These are phyloP conservation scores for Pluvialis apricaria DNA, from an alignment of 2,113 vertebrate species.

Conservation along the genomic window DNA sequence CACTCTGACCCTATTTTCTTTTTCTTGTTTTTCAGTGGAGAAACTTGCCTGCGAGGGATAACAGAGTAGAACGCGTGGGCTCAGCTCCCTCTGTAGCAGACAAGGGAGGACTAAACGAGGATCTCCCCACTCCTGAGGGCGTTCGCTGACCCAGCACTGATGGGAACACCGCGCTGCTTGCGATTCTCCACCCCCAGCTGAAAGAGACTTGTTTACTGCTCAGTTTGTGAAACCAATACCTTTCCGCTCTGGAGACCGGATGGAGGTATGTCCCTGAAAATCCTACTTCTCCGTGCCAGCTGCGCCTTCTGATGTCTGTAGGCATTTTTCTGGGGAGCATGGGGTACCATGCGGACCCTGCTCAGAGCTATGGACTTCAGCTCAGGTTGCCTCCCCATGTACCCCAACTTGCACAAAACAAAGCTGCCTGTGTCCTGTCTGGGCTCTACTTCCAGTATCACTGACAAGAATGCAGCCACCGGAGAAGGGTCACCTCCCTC, in stretches of 20 bases:
- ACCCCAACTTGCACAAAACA: neutral
- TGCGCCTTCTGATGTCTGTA: neutral
- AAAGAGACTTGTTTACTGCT: neutral
- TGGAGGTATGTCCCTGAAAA: neutral
- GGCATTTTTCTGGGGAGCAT: neutral
- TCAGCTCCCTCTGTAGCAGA: neutral
- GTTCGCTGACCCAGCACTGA: neutral
- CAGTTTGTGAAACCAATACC: neutral
- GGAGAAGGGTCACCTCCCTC: neutral
- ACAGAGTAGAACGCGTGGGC: neutral
- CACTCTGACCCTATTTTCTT: neutral
- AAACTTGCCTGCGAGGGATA: neutral
- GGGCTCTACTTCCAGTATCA: neutral
- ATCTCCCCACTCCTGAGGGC: accelerated
- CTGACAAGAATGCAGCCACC: neutral
- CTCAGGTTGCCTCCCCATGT: neutral
- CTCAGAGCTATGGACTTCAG: neutral
- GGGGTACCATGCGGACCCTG: neutral
- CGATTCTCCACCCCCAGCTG: neutral
- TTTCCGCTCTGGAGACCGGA: neutral
- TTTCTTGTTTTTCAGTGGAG: neutral
- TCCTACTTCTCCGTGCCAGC: neutral
- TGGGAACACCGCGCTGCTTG: neutral
- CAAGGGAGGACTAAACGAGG: neutral
- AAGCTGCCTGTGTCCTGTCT: neutral